A percentile compares a stretch with the other conserved stretches of the same genome.
phyloP scores from a whole-genome alignment of 2,888 invertebrate species.

The Sarcophaga caerulescens region DNA sequence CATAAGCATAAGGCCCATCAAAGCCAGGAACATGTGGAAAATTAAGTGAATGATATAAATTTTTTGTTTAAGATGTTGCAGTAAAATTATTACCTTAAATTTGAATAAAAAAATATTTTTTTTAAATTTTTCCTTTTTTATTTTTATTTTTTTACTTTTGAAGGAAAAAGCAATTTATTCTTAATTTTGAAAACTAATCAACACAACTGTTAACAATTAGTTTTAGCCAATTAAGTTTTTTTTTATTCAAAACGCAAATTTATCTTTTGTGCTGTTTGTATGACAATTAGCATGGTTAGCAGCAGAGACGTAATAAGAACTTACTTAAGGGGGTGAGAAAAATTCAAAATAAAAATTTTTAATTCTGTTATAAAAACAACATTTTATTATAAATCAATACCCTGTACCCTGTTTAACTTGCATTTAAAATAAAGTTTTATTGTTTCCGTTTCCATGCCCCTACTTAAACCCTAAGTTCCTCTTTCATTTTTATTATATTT shows the following conservation, averaged over 20 bases:
- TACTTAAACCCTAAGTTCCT: not conserved
- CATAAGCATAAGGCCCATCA: conserved; percentile 34
- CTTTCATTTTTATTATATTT: not conserved
- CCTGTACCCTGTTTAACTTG: too few relatives aligned
- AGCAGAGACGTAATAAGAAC: conserved; percentile 5
- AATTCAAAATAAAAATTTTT: not conserved
- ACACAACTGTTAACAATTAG: conserved; percentile 43
- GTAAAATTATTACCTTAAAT: too few relatives aligned
- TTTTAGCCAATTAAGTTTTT: conserved; percentile 61
- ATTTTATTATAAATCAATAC: too few relatives aligned
- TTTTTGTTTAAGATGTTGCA: not conserved
- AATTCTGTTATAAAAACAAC: too few relatives aligned
- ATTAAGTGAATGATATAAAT: not conserved
- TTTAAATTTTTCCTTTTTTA: too few relatives aligned
- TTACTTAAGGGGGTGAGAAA: not conserved
- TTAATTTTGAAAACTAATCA: conserved; percentile 22
- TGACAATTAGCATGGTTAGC: not conserved
- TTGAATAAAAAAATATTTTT: too few relatives aligned
- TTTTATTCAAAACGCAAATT: conserved; percentile 32
- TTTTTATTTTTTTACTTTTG: not conserved
- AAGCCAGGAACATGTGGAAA: conserved; percentile 5
- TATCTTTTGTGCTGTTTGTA: conserved; percentile 24
- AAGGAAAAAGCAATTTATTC: conserved; percentile 38
- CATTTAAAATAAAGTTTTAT: too few relatives aligned
- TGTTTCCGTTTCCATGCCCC: not conserved